Base-by-base conservation (phyloP, 2,113 vertebrate species). In the Neotoma lepida region DNA sequence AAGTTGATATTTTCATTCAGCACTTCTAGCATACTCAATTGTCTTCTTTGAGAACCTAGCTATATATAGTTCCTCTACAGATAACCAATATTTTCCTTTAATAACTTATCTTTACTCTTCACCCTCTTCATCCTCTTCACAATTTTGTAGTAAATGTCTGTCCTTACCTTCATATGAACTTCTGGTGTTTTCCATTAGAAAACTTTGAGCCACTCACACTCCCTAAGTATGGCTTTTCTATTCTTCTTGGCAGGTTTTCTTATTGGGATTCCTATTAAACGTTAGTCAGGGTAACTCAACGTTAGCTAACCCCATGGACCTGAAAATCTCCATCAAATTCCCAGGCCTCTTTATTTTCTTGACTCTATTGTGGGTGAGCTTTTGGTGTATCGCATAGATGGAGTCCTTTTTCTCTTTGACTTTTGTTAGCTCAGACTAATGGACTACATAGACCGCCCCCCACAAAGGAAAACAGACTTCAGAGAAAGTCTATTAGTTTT, bases 31-130 rank as follows among this genome's bases (percentile, higher is more conserved):
- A 46, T 87, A 94, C 20, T 89, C 76, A 44, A 76, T 94, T 76
- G 18, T 82, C n/a, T 86, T 86, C 76, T 95, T 89, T 80, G 70
- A 95, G 61, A 91, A 41, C 71, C 30, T 78, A 88, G 41, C 70
- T 85, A 71, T 46, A 46, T 85, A 71, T 46, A 46, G 49, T 46
- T 58, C 35, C 49, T 93, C 89, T 66, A 56, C 49, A 93, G 44
- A 80, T 82, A 94, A 90, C 81, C 84, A 86, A 2, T 68, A 70
- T 84, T 92, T 95, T 88, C 39, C 66, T 93, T 64, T 17, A 71
- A 49, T 88, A 89, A 89, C 41, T 86, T 92, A 80, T 68, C 88
- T 91, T 93, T 86, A 56, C 89, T 49, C 86, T 90, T 80, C 41
- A 17, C 17, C 33, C 49, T 84, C 78, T 74, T 78, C 33, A 56